Evolutionary conservation across 2,113 vertebrate species (phyloP).

Genomic region (Carassius auratus): DNA sequence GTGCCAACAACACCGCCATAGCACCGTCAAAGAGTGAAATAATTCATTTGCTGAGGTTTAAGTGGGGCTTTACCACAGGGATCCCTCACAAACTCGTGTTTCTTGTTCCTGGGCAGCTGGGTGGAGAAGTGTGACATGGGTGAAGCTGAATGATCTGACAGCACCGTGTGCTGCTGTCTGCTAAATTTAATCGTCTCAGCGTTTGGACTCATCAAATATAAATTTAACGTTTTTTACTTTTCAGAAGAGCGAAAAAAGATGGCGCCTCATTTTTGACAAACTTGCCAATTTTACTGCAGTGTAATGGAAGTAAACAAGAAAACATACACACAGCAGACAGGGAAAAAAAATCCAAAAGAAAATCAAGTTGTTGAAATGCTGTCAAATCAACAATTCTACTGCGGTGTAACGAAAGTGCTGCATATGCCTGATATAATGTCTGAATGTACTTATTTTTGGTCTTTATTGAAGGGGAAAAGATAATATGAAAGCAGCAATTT

Average conservation of each 20-base stretch:
- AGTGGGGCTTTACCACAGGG: slow-evolving; percentile 25
- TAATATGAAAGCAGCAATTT: not conserved
- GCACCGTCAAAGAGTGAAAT: slow-evolving; percentile 36
- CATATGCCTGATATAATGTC: not conserved
- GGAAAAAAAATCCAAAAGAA: not conserved
- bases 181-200: slow-evolving; percentile 38
- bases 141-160: slow-evolving; percentile 53
- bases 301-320: not conserved
- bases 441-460: not conserved
- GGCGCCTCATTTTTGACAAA: not conserved
- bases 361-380: too few species aligned
- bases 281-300: not conserved
- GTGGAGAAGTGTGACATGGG: not conserved
- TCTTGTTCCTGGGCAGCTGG: slow-evolving; percentile 9
- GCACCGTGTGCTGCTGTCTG: slow-evolving; percentile 11
- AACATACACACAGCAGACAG: not conserved
- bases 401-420: too few species aligned
- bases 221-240: slow-evolving; percentile 40
- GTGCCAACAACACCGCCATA: slow-evolving; percentile 41
- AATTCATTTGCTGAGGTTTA: slow-evolving; percentile 47
- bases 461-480: not conserved
- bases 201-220: slow-evolving; percentile 54
- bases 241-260: slow-evolving; percentile 4
- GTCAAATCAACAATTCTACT: too few species aligned
- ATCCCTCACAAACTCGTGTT: slow-evolving; percentile 20